Evolutionary conservation across 2,888 invertebrate genomes (phyloP).

Genomic region (Alcis repandata): DNA sequence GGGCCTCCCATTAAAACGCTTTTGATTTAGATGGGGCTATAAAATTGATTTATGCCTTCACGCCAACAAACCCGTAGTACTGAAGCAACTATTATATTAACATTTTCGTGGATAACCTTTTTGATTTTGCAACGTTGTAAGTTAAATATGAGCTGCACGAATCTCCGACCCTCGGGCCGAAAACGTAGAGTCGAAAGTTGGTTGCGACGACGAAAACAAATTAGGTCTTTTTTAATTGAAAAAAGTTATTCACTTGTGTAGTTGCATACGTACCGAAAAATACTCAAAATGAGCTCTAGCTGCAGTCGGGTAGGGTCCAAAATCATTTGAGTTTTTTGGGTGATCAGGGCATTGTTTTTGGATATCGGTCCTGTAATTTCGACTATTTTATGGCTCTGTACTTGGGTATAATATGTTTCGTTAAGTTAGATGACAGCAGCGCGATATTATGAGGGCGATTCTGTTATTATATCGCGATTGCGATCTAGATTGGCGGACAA

Average conservation of each 20-base stretch:
- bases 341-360: slow-evolving; percentile 80
- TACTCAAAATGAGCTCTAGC: slow-evolving; percentile 63
- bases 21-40: slow-evolving; percentile 88
- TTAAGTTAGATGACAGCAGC: slow-evolving; percentile 67
- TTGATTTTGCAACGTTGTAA: slow-evolving; percentile 73
- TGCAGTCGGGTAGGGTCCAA: slow-evolving; percentile 49
- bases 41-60: slow-evolving; percentile 87
- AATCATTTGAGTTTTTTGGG: slow-evolving; percentile 50
- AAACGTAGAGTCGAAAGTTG: slow-evolving; percentile 45
- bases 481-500: slow-evolving; percentile 49
- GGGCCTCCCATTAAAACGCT: slow-evolving; percentile 87
- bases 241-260: slow-evolving; percentile 81
- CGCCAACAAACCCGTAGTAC: slow-evolving; percentile 86
- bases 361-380: slow-evolving; percentile 81
- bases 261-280: slow-evolving; percentile 72
- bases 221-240: slow-evolving; percentile 81
- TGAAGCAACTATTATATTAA: slow-evolving; percentile 87
- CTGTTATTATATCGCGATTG: slow-evolving; percentile 54
- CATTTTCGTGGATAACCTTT: slow-evolving; percentile 86
- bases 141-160: slow-evolving; percentile 43
- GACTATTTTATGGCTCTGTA: slow-evolving; percentile 79
- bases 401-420: slow-evolving; percentile 72
- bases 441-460: slow-evolving; percentile 60
- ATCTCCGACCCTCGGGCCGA: slow-evolving; percentile 49
- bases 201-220: slow-evolving; percentile 51